Percentiles rank a stretch among this genome's conserved stretches.
These are phyloP conservation scores for Micrasema minimum DNA, from an alignment of 1,140 invertebrate species.

Conservation along the genomic window DNA sequence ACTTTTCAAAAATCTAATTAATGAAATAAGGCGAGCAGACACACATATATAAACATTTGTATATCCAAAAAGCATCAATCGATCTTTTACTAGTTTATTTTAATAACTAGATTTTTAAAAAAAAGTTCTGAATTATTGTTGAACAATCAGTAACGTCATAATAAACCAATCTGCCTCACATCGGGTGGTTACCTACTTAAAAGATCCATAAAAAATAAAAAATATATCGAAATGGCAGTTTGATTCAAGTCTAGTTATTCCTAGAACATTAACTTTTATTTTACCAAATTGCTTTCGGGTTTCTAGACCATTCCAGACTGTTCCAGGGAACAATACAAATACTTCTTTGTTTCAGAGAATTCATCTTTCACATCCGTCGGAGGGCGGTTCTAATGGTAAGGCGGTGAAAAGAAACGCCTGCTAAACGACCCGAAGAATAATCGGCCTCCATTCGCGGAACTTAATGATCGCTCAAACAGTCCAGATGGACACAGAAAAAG, in stretches of 20 bases:
- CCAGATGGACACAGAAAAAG: constrained; percentile 50
- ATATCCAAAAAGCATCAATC: too few species aligned
- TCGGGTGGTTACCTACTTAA: too few species aligned
- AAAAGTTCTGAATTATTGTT: too few species aligned
- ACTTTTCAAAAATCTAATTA: too few species aligned
- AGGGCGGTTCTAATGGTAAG: constrained; percentile 20
- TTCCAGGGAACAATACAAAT: background rate
- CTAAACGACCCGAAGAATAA: constrained; percentile 43
- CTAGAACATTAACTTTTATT: background rate
- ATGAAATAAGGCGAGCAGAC: too few species aligned
- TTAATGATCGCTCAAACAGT: constrained; percentile 51
- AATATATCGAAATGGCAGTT: background rate
- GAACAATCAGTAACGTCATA: too few species aligned
- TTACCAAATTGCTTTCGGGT: too few species aligned
- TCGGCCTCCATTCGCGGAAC: constrained; percentile 43
- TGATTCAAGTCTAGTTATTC: constrained; percentile 5
- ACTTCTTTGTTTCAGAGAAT: constrained; percentile 27
- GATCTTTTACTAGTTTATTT: too few species aligned
- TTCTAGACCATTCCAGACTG: background rate
- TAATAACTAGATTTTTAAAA: too few species aligned
- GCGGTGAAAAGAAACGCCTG: constrained; percentile 33
- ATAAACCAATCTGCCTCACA: too few species aligned
- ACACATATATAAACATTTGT: too few species aligned
- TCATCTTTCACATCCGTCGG: constrained; percentile 1
- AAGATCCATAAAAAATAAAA: too few species aligned